phyloP scores from a whole-genome alignment of 2,888 invertebrate genomes.

The Pyrochroa serraticornis region DNA sequence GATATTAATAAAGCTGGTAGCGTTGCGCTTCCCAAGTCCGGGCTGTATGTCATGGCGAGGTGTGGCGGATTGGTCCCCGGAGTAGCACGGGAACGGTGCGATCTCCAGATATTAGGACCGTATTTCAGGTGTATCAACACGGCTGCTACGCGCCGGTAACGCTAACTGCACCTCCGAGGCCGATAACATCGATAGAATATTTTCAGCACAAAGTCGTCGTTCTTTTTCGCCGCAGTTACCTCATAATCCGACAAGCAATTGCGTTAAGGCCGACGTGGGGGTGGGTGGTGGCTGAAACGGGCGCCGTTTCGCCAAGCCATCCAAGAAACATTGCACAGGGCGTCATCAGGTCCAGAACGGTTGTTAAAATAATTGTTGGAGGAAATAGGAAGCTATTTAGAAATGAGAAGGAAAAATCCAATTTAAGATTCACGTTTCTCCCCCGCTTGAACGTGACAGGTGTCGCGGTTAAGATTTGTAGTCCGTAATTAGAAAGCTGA shows the following conservation, averaged over 20 bases:
- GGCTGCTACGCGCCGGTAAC: constrained; percentile 43
- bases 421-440: constrained; percentile 53
- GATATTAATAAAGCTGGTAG: constrained; percentile 3
- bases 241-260: constrained; percentile 29
- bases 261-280: constrained; percentile 2
- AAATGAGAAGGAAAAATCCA: constrained; percentile 51
- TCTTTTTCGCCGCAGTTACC: constrained; percentile 28
- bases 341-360: neutral
- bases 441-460: constrained; percentile 51
- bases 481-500: constrained; percentile 57
- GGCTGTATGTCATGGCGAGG: constrained; percentile 40
- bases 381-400: constrained; percentile 31
- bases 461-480: constrained; percentile 57
- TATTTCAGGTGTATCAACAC: constrained; percentile 53
- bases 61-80: constrained; percentile 42
- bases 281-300: neutral
- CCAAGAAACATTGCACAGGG: too few relatives aligned
- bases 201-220: constrained; percentile 40
- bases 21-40: constrained; percentile 14
- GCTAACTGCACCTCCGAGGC: constrained; percentile 49
- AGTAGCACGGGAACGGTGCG: constrained; percentile 35
- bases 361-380: constrained; percentile 27
- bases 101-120: constrained; percentile 50
- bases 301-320: neutral
- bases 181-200: constrained; percentile 54